These are phyloP conservation scores for Anhinga rufa DNA, from an alignment of 2,113 vertebrate genomes.

Conservation along the genomic window DNA sequence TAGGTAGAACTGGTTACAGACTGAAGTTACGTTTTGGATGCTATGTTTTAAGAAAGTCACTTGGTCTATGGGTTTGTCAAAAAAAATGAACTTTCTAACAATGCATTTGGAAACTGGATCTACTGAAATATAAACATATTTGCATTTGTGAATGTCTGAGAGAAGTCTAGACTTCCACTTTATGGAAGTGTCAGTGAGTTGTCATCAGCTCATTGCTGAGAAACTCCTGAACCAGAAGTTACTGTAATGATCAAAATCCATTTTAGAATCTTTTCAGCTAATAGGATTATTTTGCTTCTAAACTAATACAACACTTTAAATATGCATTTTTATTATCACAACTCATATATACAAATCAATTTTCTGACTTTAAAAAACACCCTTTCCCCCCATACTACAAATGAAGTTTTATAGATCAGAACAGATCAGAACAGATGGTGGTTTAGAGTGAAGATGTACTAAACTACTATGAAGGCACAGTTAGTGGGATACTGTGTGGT, in stretches of 20 bases:
- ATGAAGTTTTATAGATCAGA: slow-evolving; percentile 5
- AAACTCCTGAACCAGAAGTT: background rate
- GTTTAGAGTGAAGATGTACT: slow-evolving; percentile 10
- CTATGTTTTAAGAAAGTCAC: background rate
- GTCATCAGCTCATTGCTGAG: background rate
- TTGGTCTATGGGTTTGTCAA: background rate
- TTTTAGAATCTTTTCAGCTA: background rate
- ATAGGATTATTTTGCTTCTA: background rate
- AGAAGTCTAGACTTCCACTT: background rate
- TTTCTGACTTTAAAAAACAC: background rate
- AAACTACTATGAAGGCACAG: slow-evolving; percentile 26
- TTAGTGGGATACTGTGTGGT: background rate
- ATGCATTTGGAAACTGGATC: background rate
- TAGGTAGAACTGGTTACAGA: background rate
- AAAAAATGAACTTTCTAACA: background rate
- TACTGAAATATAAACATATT: background rate
- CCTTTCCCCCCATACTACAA: background rate
- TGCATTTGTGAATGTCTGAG: background rate
- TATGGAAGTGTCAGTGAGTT: background rate
- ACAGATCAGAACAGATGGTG: slow-evolving; percentile 63
- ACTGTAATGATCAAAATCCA: background rate
- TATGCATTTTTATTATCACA: background rate
- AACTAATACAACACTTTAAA: background rate
- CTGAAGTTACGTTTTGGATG: background rate
- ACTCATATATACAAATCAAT: background rate